Base-by-base conservation (phyloP, 2,797 vertebrate species). In the Molossus molossus region DNA sequence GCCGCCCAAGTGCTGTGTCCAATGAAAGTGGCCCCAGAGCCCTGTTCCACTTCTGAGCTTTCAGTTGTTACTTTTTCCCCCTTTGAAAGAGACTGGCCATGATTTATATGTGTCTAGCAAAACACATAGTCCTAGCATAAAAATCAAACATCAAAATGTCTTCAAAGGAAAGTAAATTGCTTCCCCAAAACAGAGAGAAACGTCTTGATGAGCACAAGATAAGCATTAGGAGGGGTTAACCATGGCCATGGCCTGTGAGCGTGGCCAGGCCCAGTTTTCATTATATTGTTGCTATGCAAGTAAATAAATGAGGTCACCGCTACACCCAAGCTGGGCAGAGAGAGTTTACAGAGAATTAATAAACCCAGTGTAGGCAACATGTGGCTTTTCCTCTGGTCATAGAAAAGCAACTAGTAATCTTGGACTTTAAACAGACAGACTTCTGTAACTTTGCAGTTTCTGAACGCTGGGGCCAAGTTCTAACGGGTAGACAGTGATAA, bases 241-340 rank as follows among this genome's bases (percentile, higher is more conserved):
- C 75, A 53, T n/a, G 91, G 79, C 60, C 84, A 55, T 45, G 85
- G 98, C 96, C 90, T 33, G 18, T 55, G 72, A 87, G 94, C 95
- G 95, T 94, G 53, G 93, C 96, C 96, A 91, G 94, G 93, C 58
- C 92, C 90, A 69, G 86, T 98, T 98, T 97, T 98, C 98, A 97
- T 98, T 97, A 97, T 93, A 92, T 96, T 98, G 95, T 97, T 97
- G 97, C 97, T 97, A 97, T 96, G 96, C 72, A 58, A 98, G 94
- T 97, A 98, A 98, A 98, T 95, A 97, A 83, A 98, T 98, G 98
- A 98, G 95, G 96, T 98, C 98, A 98, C 4, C 79, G 93, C 97
- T 97, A 97, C 96, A 97, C 97, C 94, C 94, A 64, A 83, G 70
- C 95, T 65, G 79, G 95, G 93, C 57, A 14, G 94, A 82, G 81